Conservation (phyloP, 2,113 vertebrate genomes). For the Lasiurus cinereus region DNA sequence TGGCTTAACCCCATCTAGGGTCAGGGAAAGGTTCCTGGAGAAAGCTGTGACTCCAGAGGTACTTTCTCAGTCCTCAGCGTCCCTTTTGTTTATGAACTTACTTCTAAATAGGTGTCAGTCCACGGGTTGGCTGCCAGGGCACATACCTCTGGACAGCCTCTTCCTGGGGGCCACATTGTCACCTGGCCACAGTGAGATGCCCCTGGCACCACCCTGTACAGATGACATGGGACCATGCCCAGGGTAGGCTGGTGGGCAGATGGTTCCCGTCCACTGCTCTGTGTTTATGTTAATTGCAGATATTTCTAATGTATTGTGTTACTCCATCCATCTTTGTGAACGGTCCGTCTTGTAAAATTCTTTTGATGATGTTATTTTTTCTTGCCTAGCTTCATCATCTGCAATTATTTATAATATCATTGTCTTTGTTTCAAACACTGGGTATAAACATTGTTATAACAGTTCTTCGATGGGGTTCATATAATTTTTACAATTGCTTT, state of each 20-base stretch:
- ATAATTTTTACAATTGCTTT: constrained; percentile 81
- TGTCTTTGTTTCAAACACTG: constrained; percentile 83
- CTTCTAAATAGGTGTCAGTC: background rate
- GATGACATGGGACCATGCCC: background rate
- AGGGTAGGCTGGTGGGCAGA: constrained; percentile 78
- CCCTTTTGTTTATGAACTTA: too few relatives aligned
- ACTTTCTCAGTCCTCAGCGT: background rate
- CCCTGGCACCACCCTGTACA: background rate
- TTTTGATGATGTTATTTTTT: constrained; percentile 87
- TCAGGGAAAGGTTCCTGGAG: background rate
- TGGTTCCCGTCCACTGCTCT: constrained; percentile 83
- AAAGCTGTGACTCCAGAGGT: background rate
- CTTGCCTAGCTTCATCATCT: constrained; percentile 84
- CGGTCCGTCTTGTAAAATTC: constrained; percentile 86
- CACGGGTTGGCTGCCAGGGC: too few relatives aligned
- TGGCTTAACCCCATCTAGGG: background rate
- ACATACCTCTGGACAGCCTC: background rate
- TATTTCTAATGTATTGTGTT: constrained; percentile 85
- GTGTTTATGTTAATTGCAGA: constrained; percentile 81
- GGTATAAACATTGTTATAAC: constrained; percentile 84
- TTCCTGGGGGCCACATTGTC: background rate
- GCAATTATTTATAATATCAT: constrained; percentile 87
- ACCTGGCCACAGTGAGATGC: background rate
- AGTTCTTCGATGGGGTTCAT: constrained; percentile 79
- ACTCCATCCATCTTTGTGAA: constrained; percentile 85